phyloP scores from a whole-genome alignment of 2,113 vertebrate species.

The Pluvialis apricaria region DNA sequence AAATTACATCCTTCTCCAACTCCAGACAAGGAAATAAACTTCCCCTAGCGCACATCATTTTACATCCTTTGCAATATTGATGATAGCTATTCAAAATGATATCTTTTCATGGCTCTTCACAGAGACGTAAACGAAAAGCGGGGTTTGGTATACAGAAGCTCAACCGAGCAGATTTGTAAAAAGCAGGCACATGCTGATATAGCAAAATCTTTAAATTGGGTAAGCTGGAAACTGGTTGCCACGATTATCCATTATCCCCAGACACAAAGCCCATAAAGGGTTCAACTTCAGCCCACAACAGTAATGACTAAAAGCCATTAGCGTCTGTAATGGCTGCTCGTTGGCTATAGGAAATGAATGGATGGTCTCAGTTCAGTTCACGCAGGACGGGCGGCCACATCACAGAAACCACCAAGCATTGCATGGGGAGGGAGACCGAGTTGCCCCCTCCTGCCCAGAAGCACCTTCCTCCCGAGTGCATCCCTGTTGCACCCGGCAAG shows the following conservation, averaged over 20 bases:
- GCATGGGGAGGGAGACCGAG: not conserved
- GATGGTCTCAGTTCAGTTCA: not conserved
- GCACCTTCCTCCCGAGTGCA: not conserved
- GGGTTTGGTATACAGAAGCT: not conserved
- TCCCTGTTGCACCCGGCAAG: accelerated
- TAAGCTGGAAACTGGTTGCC: not conserved
- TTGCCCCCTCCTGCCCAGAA: not conserved
- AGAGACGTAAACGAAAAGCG: not conserved
- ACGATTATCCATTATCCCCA: not conserved
- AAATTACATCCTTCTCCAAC: not conserved
- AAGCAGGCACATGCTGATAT: not conserved
- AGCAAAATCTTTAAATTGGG: not conserved
- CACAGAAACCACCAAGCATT: not conserved
- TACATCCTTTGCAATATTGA: not conserved
- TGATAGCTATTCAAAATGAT: not conserved
- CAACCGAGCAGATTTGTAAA: not conserved
- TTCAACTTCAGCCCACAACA: not conserved
- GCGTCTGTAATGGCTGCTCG: not conserved
- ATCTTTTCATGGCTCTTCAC: not conserved
- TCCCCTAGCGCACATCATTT: not conserved
- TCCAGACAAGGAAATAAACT: not conserved
- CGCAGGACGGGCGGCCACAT: not conserved
- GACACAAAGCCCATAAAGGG: not conserved
- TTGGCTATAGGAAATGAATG: not conserved
- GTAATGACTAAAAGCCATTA: not conserved